Base-by-base conservation (phyloP, 1,140 invertebrate genomes). In the Sitophilus oryzae region DNA sequence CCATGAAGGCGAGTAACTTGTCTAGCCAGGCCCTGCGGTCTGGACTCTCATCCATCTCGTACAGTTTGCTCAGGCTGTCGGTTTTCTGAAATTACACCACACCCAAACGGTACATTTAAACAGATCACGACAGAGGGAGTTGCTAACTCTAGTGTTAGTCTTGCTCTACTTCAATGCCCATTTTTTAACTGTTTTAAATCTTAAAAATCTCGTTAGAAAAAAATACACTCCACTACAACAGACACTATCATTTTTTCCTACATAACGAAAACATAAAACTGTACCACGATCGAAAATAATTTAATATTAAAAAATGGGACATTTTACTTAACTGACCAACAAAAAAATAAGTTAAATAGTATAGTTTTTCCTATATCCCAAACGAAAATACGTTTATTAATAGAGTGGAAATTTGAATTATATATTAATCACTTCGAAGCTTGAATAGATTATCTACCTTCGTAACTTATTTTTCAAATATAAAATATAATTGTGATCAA, bases 1-100 rank as follows among this genome's bases (percentile, higher is more conserved):
- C 94, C 86, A 96, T 93, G 73, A 93, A 97, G 51, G 83, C 80
- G 52, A 96, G 81, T 62, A 97, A 77, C 71, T 93, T 88, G 73
- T 97, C 93, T 58, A 98, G 77, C 86, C 93, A 96, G 59, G 79
- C 81, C 59, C 89, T 79, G 60, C 94, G 76, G 63, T 96, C 93
- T 38, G 91, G 90, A 71, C 91, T 90, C 66, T 93, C 91, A 68
- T 96, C 93, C 90, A 98, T 92, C 75, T 97, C 94, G 73, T 94
- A 96, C 64, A 97, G 77, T 75, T 96, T 95, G 67, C 86, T 83
- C 71, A 95, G 78, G 74, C 86, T 92, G 76, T 92, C 89, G 60
- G 88, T 87, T 80, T 91, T 91, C 85, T 92, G 80, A 43, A 71
- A 71, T 65, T 58, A 59, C 49, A 63, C 53, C 54, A 56, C 54